A percentile compares a stretch with the other conserved stretches of the same genome.
These are phyloP conservation scores for Intellagama lesueurii DNA, from an alignment of 2,797 vertebrate genomes.

Conservation along the genomic window DNA sequence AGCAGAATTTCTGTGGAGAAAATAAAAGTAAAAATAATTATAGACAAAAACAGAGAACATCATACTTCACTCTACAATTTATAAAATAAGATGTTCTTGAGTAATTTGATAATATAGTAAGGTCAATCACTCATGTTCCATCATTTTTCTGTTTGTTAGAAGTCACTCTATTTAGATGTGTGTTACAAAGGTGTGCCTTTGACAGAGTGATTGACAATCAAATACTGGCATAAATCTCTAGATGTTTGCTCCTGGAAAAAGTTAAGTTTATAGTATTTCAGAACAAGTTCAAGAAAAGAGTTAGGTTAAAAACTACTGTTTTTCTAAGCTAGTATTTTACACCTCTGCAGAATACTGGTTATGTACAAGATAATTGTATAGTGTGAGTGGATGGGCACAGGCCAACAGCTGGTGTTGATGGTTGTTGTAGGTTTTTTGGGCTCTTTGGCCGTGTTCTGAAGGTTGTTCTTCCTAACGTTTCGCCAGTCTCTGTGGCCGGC, in stretches of 20 bases:
- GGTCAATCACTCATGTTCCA: background rate
- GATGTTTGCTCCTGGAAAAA: background rate
- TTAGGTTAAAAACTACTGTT: background rate
- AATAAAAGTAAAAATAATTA: constrained; percentile 13
- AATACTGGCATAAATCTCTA: background rate
- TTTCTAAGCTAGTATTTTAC: too few species aligned
- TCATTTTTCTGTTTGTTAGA: constrained; percentile 5
- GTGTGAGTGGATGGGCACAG: too few species aligned
- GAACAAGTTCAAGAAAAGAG: background rate
- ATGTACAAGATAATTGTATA: too few species aligned
- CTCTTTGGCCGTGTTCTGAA: too few species aligned
- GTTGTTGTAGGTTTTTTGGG: too few species aligned
- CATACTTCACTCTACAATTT: constrained; percentile 8
- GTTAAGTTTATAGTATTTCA: background rate
- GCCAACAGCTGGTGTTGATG: too few species aligned
- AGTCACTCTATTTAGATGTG: background rate
- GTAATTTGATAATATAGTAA: background rate
- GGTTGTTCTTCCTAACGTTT: too few species aligned
- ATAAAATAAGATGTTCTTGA: constrained; percentile 1
- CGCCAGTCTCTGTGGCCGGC: too few species aligned
- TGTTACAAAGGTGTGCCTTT: constrained; percentile 23
- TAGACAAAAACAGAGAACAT: constrained; percentile 6
- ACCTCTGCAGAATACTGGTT: too few species aligned
- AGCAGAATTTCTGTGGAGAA: background rate
- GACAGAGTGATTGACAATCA: background rate